Evolutionary conservation across 1,140 invertebrate genomes (phyloP).

Genomic region (Lordiphosa mommai): DNA sequence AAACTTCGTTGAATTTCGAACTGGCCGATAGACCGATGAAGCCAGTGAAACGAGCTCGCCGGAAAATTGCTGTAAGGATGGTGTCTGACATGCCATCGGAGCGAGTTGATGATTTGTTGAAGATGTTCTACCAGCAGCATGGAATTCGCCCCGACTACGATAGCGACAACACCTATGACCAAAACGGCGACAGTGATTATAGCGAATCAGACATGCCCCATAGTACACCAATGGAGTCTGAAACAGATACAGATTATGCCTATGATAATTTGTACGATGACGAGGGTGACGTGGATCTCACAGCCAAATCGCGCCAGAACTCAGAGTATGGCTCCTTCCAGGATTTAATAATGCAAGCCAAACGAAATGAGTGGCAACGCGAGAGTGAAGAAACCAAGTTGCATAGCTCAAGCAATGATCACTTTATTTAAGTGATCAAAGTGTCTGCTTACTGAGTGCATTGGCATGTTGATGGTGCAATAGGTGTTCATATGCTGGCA

Average conservation of each 20-base stretch:
- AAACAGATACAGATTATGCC: conserved; percentile 48
- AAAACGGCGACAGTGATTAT: conserved; percentile 33
- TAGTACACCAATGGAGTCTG: conserved; percentile 5
- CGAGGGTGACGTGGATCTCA: conserved; percentile 48
- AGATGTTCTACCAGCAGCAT: conserved; percentile 61
- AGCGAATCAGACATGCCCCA: conserved; percentile 30
- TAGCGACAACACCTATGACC: conserved; percentile 5
- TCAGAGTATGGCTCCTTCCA: conserved; percentile 66
- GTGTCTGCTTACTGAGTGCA: too few relatives aligned
- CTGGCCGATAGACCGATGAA: conserved; percentile 43
- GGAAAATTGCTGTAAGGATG: conserved; percentile 69
- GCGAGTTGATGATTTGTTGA: conserved; percentile 50
- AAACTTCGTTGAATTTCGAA: conserved; percentile 63
- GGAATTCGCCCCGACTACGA: conserved; percentile 30
- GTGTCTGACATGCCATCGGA: conserved; percentile 66
- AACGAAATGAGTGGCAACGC: conserved; percentile 50
- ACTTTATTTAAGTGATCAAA: conserved; percentile 34
- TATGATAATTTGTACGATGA: conserved; percentile 69
- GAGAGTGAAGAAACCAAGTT: conserved; percentile 64
- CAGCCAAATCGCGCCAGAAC: conserved; percentile 43
- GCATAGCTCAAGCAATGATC: conserved; percentile 47
- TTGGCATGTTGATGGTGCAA: conserved; percentile 22
- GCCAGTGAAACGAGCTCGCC: conserved; percentile 42
- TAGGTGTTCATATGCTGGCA: conserved; percentile 66
- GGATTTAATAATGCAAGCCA: conserved; percentile 64